Evolutionary conservation across 1,140 invertebrate species (phyloP).

Genomic region (Macrotrachela quadricornifera): DNA sequence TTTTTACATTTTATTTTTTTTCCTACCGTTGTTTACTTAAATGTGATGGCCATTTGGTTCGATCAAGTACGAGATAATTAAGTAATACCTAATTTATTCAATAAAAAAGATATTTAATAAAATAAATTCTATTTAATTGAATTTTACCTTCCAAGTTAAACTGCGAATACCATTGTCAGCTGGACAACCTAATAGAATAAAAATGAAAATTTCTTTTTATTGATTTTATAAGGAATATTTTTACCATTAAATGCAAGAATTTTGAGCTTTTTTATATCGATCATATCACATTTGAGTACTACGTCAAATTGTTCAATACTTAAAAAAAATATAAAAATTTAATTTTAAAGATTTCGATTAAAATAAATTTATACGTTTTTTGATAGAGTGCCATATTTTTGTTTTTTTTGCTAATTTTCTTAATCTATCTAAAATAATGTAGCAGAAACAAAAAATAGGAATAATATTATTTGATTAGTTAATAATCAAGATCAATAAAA

Average conservation of each 20-base stretch:
- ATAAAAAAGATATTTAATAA: not conserved
- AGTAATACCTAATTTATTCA: not conserved
- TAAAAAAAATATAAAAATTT: not conserved
- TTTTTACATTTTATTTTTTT: not conserved
- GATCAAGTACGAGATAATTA: not conserved
- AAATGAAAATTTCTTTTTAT: not conserved
- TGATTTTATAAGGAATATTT: not conserved
- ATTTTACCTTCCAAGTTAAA: slow-evolving; percentile 5
- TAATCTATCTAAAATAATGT: too few relatives aligned
- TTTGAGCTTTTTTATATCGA: slow-evolving; percentile 3
- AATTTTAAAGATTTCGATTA: too few relatives aligned
- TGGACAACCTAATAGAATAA: slow-evolving; percentile 1
- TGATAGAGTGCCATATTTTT: too few relatives aligned
- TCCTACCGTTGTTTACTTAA: slow-evolving; percentile 1
- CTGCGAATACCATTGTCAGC: slow-evolving; percentile 2
- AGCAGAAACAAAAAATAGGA: too few relatives aligned
- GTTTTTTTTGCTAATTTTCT: too few relatives aligned
- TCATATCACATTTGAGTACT: not conserved
- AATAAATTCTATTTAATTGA: not conserved
- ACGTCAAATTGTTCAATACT: slow-evolving; percentile 1
- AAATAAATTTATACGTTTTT: too few relatives aligned
- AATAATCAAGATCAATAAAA: too few relatives aligned
- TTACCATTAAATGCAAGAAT: not conserved
- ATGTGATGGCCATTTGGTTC: not conserved
- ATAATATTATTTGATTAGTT: too few relatives aligned